Conservation (phyloP, 1,140 invertebrate genomes). For the Sarcophaga bullata region DNA sequence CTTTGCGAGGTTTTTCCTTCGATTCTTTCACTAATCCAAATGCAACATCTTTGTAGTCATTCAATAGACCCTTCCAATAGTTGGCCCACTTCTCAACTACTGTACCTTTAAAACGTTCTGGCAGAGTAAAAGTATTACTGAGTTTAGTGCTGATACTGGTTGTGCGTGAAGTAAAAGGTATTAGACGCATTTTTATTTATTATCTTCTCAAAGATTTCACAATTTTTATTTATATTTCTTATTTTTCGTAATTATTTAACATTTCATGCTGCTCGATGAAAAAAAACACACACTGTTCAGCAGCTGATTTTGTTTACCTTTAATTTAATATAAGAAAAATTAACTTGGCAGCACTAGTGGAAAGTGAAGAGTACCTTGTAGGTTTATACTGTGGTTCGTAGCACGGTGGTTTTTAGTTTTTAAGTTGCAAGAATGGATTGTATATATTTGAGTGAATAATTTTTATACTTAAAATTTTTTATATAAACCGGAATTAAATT, state of each 20-base stretch:
- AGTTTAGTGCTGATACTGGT: conserved; percentile 47
- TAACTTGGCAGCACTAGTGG: neutral
- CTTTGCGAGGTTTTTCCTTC: conserved; percentile 69
- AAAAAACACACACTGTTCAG: neutral
- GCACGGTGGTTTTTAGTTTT: no score
- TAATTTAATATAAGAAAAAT: no score
- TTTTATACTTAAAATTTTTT: no score
- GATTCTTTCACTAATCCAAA: conserved; percentile 70
- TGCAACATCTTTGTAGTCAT: conserved; percentile 72
- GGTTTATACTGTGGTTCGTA: no score
- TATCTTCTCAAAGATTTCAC: neutral
- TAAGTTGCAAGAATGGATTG: no score
- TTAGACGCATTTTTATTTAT: conserved; percentile 40
- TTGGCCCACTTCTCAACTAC: conserved; percentile 73
- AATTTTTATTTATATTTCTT: neutral
- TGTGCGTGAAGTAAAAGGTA: conserved; percentile 20
- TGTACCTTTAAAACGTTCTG: conserved; percentile 71
- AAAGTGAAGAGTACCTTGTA: neutral
- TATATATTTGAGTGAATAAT: no score
- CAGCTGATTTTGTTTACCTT: neutral
- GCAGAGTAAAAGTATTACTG: conserved; percentile 54
- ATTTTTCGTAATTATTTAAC: neutral
- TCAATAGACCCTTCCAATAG: conserved; percentile 72
- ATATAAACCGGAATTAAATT: no score
- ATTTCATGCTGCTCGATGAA: neutral